phyloP scores from a whole-genome alignment of 2,888 invertebrate species.

The Cheilosia vulpina region DNA sequence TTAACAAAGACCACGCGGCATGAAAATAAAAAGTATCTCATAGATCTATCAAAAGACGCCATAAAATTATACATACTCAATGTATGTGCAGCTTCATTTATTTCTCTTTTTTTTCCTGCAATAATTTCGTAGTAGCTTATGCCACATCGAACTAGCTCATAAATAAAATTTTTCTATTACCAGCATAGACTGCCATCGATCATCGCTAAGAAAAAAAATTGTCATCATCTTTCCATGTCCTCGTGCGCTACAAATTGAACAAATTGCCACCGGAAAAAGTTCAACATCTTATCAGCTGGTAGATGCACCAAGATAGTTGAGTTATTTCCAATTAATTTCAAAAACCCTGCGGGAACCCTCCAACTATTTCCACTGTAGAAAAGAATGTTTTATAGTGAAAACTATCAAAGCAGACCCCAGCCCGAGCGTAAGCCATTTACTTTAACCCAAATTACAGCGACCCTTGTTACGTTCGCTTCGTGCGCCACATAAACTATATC shows the following conservation, averaged over 20 bases:
- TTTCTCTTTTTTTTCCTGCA: background rate
- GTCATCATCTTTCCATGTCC: background rate
- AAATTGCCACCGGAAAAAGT: constrained; percentile 9
- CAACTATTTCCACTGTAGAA: background rate
- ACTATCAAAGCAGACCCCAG: constrained; percentile 4
- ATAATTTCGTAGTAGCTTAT: background rate
- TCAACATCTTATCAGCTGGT: background rate
- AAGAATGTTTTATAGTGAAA: background rate
- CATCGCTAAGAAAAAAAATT: background rate
- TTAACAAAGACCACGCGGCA: no score
- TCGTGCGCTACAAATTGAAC: background rate
- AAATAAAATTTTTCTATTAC: background rate
- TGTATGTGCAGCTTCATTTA: background rate
- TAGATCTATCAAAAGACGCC: background rate
- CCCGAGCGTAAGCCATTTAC: constrained; percentile 27
- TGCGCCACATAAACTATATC: constrained; percentile 41
- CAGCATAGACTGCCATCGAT: constrained; percentile 2
- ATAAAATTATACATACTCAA: background rate
- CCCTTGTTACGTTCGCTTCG: constrained; percentile 7
- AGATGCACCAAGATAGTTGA: constrained; percentile 11
- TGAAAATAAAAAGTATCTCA: no score
- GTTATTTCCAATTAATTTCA: constrained; percentile 50
- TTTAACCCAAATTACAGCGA: constrained; percentile 16
- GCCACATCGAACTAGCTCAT: background rate
- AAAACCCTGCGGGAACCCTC: background rate